Evolutionary conservation across 2,113 vertebrate species (phyloP).

Genomic region (Gavia stellata): DNA sequence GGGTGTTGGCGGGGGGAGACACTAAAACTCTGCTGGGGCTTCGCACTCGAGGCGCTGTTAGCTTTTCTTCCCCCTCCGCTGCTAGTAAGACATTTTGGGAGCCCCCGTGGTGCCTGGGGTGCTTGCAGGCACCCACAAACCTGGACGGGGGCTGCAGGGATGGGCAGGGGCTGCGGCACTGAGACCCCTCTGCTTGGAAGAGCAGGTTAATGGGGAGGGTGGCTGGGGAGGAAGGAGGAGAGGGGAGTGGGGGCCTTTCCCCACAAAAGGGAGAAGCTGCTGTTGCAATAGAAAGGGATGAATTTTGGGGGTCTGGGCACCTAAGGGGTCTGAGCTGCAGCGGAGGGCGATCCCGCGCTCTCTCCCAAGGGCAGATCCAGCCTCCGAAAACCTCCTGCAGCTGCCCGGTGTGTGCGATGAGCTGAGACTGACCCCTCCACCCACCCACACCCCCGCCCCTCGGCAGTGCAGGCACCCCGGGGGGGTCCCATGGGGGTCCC

Average conservation of each 20-base stretch:
- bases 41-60: fast-evolving
- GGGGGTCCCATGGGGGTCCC: not conserved
- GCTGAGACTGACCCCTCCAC: not conserved
- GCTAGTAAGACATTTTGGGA: not conserved
- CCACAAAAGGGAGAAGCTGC: not conserved
- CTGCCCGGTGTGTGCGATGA: not conserved
- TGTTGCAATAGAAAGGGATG: not conserved
- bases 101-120: fast-evolving
- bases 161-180: fast-evolving
- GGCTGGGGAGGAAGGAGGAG: not conserved
- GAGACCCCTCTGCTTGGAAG: not conserved
- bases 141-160: not conserved
- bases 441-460: too few species aligned
- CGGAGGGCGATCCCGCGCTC: fast-evolving
- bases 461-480: fast-evolving
- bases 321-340: not conserved
- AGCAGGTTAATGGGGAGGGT: too few species aligned
- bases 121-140: not conserved
- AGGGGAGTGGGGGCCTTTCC: not conserved
- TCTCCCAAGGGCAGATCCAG: not conserved
- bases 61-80: not conserved
- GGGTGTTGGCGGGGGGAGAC: not conserved
- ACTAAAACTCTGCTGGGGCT: not conserved
- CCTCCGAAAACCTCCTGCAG: not conserved
- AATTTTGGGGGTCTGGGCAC: fast-evolving